These are phyloP conservation scores for Falco peregrinus DNA, from an alignment of 2,797 vertebrate species.

Conservation along the genomic window DNA sequence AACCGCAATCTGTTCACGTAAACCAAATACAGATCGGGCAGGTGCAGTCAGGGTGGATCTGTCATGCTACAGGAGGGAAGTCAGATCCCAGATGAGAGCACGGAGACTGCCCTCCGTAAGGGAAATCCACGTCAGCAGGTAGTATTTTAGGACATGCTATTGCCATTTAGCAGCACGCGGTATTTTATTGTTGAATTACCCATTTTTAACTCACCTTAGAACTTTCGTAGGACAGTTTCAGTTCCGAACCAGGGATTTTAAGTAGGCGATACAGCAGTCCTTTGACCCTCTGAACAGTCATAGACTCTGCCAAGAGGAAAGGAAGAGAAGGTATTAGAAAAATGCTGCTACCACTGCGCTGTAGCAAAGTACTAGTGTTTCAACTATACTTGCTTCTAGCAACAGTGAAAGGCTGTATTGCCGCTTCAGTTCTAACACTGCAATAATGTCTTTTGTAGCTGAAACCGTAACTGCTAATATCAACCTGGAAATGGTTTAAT, in stretches of 20 bases:
- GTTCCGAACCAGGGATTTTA: constrained; percentile 84
- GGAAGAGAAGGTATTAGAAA: neutral
- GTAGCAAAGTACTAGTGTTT: neutral
- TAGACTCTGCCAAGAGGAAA: constrained; percentile 81
- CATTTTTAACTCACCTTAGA: constrained; percentile 81
- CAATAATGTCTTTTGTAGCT: constrained; percentile 8
- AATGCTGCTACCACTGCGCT: constrained; percentile 25
- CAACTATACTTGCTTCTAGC: neutral
- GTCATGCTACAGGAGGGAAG: neutral
- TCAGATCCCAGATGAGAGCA: neutral
- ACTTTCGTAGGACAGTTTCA: constrained; percentile 87
- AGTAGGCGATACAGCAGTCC: constrained; percentile 87
- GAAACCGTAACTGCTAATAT: neutral
- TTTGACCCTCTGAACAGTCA: constrained; percentile 93
- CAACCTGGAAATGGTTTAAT: neutral
- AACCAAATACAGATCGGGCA: neutral
- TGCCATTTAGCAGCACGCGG: neutral
- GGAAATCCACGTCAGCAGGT: neutral
- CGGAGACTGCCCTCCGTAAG: neutral
- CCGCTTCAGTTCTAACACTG: constrained; percentile 46
- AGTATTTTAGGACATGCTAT: neutral
- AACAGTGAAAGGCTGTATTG: constrained; percentile 16
- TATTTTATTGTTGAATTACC: neutral
- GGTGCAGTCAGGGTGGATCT: neutral
- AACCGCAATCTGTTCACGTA: neutral